Evolutionary conservation across 2,113 vertebrate genomes (phyloP).

Genomic region (human (Homo sapiens)): GRCh38 chr11:79209501-79210000

Average conservation of each 20-base stretch:
- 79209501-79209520: neutral
- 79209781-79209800: neutral
- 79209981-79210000: neutral
- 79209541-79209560: neutral
- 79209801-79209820: neutral
- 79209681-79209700: neutral
- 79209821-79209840: neutral
- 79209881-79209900: neutral
- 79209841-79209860: neutral
- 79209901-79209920: neutral
- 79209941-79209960: neutral
- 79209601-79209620: neutral
- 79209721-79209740: neutral
- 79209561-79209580: neutral
- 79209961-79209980: neutral
- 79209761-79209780: neutral
- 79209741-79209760: neutral
- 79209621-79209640: neutral
- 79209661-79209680: neutral
- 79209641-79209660: neutral
- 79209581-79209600: no score
- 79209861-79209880: neutral
- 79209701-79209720: fast-evolving
- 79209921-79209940: neutral
- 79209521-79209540: neutral